These are phyloP conservation scores for Muscina levida DNA, from an alignment of 2,888 invertebrate genomes.

Conservation along the genomic window DNA sequence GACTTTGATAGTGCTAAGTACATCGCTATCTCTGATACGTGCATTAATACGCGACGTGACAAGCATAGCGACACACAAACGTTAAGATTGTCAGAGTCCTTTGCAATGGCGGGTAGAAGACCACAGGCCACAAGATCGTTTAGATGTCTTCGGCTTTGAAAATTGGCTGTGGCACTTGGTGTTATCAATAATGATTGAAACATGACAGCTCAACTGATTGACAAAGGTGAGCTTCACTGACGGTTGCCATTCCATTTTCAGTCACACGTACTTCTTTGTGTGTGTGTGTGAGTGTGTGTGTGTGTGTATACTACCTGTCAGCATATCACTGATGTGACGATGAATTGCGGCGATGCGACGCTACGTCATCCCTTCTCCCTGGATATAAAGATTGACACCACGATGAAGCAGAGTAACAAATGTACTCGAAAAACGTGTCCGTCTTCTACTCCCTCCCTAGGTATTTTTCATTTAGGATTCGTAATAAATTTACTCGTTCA, in stretches of 20 bases:
- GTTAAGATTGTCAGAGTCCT: too few relatives aligned
- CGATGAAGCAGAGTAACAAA: neutral
- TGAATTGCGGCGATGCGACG: too few relatives aligned
- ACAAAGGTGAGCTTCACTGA: neutral
- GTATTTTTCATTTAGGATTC: slow-evolving; percentile 15
- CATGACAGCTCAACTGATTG: slow-evolving; percentile 3
- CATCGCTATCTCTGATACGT: too few relatives aligned
- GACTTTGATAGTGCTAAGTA: neutral
- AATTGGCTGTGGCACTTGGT: neutral
- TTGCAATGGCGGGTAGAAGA: too few relatives aligned
- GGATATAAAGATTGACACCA: slow-evolving; percentile 1
- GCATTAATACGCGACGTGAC: neutral
- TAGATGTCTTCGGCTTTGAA: neutral
- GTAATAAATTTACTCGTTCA: slow-evolving; percentile 18
- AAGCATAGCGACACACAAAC: neutral
- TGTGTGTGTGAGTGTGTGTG: neutral
- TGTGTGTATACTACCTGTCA: too few relatives aligned
- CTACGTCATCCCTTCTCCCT: too few relatives aligned
- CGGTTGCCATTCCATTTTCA: neutral
- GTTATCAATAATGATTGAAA: neutral
- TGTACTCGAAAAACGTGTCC: slow-evolving; percentile 13
- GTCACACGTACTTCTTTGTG: neutral
- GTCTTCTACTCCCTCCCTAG: slow-evolving; percentile 12
- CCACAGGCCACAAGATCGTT: neutral
- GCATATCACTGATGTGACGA: too few relatives aligned